Conservation (phyloP, 2,113 vertebrate genomes). For the Leptobrachium ailaonicum region DNA sequence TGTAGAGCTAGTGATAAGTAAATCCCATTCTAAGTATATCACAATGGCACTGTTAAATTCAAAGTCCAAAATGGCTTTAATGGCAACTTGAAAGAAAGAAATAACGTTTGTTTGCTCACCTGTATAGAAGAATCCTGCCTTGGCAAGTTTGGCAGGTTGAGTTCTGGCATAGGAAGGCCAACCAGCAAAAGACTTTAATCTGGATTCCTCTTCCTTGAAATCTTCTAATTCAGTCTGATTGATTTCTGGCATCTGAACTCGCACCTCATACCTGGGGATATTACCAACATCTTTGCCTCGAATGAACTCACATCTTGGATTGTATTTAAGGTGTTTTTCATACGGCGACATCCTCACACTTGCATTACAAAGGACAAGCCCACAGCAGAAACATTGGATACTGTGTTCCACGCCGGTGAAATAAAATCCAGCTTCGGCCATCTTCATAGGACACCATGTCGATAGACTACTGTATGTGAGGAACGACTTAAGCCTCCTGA, state of each 20-base stretch:
- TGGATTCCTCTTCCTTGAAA: rapidly evolving
- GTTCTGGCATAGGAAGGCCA: constrained; percentile 15
- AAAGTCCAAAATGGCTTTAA: too few relatives aligned
- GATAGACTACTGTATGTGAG: not conserved
- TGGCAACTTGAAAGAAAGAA: too few relatives aligned
- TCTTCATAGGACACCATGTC: constrained; percentile 22
- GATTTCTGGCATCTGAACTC: constrained; percentile 10
- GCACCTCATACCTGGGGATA: constrained; percentile 19
- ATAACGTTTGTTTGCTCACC: not conserved
- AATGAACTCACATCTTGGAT: constrained; percentile 33
- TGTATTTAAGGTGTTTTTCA: not conserved
- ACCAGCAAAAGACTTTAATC: constrained; percentile 10
- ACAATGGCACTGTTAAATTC: too few relatives aligned
- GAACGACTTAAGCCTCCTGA: constrained; percentile 33
- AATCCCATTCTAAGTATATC: too few relatives aligned
- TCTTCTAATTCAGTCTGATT: too few relatives aligned
- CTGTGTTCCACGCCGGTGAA: not conserved
- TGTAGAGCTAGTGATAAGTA: too few relatives aligned
- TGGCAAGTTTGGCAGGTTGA: not conserved
- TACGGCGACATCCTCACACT: not conserved
- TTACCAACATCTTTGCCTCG: constrained; percentile 42
- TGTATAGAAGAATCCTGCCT: constrained; percentile 41
- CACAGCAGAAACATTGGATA: constrained; percentile 48
- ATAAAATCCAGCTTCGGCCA: constrained; percentile 47
- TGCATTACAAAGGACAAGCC: constrained; percentile 4